phyloP scores from a whole-genome alignment of 1,140 invertebrate genomes.

The Lordiphosa stackelbergi region DNA sequence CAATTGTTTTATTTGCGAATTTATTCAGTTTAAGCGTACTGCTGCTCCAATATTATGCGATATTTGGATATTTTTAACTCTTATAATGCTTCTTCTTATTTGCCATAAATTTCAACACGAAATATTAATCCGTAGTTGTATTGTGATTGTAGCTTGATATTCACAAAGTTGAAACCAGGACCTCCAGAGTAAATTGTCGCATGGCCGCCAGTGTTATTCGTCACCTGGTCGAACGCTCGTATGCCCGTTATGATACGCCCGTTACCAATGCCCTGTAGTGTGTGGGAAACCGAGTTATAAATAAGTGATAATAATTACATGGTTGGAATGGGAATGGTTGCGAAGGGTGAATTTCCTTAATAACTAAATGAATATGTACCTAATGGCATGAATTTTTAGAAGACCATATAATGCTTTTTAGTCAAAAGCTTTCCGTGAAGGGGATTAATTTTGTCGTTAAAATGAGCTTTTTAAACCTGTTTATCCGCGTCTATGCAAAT shows the following conservation, averaged over 20 bases:
- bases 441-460: too few species aligned
- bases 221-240: constrained; percentile 79
- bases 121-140: constrained; percentile 79
- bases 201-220: constrained; percentile 79
- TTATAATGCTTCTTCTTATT: constrained; percentile 31
- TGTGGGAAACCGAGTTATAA: constrained; percentile 24
- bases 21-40: background rate
- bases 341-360: background rate
- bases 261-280: constrained; percentile 61
- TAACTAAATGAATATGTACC: background rate
- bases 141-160: constrained; percentile 79
- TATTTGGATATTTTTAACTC: background rate
- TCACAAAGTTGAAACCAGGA: constrained; percentile 76
- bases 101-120: constrained; percentile 78
- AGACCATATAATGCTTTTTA: too few species aligned
- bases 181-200: constrained; percentile 77
- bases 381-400: background rate
- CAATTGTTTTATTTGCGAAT: background rate
- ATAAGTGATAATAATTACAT: background rate
- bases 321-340: background rate
- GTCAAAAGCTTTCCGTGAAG: too few species aligned
- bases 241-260: constrained; percentile 78
- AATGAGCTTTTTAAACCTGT: too few species aligned
- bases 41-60: background rate
- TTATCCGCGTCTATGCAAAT: too few species aligned